These are phyloP conservation scores for Poeciliopsis turneri DNA, from an alignment of 2,797 vertebrate species.

Conservation along the genomic window DNA sequence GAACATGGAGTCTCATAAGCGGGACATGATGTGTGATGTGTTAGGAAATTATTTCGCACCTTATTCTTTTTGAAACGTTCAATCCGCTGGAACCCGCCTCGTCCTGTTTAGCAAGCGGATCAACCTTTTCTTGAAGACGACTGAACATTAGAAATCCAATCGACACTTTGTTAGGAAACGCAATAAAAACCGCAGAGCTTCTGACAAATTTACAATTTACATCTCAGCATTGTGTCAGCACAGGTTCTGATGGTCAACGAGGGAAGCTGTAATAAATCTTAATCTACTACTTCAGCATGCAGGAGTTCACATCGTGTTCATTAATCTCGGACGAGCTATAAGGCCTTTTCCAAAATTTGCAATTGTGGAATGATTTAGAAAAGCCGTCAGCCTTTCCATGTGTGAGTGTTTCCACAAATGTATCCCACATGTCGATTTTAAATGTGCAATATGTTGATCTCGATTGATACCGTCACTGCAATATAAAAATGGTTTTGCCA, in stretches of 20 bases:
- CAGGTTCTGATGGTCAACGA: background rate
- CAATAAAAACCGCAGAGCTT: background rate
- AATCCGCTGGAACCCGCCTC: constrained; percentile 6
- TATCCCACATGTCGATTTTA: background rate
- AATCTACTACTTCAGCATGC: background rate
- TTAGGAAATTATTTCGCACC: constrained; percentile 1
- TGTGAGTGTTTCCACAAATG: background rate
- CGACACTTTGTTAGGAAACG: background rate
- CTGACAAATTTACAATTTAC: background rate
- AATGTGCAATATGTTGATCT: background rate
- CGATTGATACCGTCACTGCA: too few relatives aligned
- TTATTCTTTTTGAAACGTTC: background rate
- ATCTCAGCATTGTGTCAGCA: background rate
- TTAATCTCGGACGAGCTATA: background rate
- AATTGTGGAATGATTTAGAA: background rate
- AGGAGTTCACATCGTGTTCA: background rate
- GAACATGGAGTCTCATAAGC: background rate
- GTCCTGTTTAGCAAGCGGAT: background rate
- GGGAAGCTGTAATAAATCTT: background rate
- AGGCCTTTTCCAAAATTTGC: background rate
- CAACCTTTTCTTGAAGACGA: background rate
- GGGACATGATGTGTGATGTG: constrained; percentile 6
- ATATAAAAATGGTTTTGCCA: too few relatives aligned
- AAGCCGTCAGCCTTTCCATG: background rate
- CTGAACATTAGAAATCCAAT: background rate